Base-by-base conservation (phyloP, 2,797 vertebrate species). In the Catostomus latipinnis region DNA sequence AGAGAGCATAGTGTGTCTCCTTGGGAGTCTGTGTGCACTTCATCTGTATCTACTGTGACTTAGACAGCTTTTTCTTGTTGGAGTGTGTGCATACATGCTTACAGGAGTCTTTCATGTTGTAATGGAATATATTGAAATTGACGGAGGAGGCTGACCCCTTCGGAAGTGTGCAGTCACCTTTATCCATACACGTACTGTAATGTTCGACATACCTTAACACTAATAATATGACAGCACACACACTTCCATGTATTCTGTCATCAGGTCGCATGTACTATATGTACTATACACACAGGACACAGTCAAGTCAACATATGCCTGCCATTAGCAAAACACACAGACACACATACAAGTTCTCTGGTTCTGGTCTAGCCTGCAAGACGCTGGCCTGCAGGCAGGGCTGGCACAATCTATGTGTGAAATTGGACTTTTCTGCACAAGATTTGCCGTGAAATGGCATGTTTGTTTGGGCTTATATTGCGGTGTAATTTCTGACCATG, bases 361-460 rank as follows among this genome's bases (percentile, higher is more conserved):
- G 43, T 65, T 60, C 53, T 70, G 48, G 11, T 75, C 50, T 72
- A 11, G 62, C 70, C 46, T 76, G 65, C n/a, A n/a, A 70, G 69
- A 72, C 58, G 14, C 57, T 68, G 14, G 65, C 70, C 58, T 73
- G 57, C 58, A 60, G 78, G 71, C 81, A 46, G n/a, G 12, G 46
- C 76, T 74, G 70, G 49, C n/a, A 14, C 45, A 61, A 77, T 50
- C 83, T 53, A 85, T 86, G 80, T 83, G 85, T 93, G 92, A 93
- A 94, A 94, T 93, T 81, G 88, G 84, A 91, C 90, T 90, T 93
- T 90, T 91, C 87, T 90, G 81, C 81, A 22, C 52, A 85, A 91
- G 91, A 94, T 93, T 91, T 92, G 89, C 92, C 90, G 78, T 93
- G 91, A 93, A 94, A 93, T 93, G 85, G 80, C 82, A 85, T 79